phyloP scores from a whole-genome alignment of 2,888 invertebrate species.

The Amorpha juglandis region DNA sequence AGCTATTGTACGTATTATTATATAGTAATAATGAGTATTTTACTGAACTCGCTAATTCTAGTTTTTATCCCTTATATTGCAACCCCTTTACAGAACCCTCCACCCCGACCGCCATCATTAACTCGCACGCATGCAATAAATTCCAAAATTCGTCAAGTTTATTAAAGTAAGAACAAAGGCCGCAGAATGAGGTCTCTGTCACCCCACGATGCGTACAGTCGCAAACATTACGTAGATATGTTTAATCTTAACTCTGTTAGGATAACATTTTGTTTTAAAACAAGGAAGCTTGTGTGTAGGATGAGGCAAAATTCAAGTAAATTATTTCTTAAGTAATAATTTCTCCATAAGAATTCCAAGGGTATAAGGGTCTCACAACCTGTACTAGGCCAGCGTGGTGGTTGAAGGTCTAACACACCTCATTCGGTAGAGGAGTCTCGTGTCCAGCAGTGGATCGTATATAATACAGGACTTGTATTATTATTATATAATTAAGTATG shows the following conservation, averaged over 20 bases:
- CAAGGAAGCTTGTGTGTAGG: conserved; percentile 1
- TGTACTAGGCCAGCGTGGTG: too few relatives aligned
- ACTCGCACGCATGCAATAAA: conserved; percentile 17
- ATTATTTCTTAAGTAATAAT: too few relatives aligned
- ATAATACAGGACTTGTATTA: too few relatives aligned
- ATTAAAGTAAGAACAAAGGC: conserved; percentile 58
- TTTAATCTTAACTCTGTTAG: conserved; percentile 18
- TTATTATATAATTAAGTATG: too few relatives aligned
- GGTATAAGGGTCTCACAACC: too few relatives aligned
- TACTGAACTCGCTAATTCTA: neutral
- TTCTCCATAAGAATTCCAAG: too few relatives aligned
- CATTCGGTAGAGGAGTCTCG: too few relatives aligned
- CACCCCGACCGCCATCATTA: conserved; percentile 4
- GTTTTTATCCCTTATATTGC: neutral
- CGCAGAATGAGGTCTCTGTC: conserved; percentile 27
- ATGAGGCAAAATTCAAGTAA: conserved; percentile 7
- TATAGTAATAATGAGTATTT: neutral
- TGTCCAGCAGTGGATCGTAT: too few relatives aligned
- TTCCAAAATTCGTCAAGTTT: conserved; percentile 36
- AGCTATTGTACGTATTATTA: neutral
- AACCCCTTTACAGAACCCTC: neutral
- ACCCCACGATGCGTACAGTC: conserved; percentile 43
- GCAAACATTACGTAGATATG: conserved; percentile 48
- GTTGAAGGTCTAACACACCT: too few relatives aligned
- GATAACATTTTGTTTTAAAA: conserved; percentile 2